Conservation (phyloP, 2,888 invertebrate genomes). For the Platycnemis pennipes region DNA sequence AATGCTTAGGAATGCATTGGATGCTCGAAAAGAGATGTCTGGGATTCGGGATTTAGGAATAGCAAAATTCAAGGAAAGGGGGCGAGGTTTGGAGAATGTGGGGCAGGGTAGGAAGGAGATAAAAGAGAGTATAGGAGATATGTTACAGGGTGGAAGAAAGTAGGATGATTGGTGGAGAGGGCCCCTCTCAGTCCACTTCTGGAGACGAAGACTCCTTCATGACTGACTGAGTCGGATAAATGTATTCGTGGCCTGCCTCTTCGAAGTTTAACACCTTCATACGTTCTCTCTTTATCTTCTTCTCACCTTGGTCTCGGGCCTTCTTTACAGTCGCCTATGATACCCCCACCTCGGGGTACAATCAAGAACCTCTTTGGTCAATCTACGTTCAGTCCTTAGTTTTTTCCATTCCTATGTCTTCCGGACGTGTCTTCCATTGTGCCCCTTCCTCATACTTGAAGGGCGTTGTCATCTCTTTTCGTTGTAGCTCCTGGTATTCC, state of each 20-base stretch:
- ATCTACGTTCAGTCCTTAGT: background rate
- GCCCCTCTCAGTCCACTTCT: constrained; percentile 11
- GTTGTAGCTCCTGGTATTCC: background rate
- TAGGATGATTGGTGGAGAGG: background rate
- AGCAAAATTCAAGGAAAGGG: background rate
- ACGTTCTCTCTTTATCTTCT: constrained; percentile 6
- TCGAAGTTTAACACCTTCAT: constrained; percentile 28
- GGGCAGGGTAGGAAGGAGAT: background rate
- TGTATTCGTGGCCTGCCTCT: constrained; percentile 39
- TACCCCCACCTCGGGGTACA: constrained; percentile 24
- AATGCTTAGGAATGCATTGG: background rate
- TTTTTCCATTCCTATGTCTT: background rate
- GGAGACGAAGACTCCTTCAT: constrained; percentile 28
- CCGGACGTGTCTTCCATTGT: background rate
- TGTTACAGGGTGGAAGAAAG: background rate
- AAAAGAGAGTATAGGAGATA: background rate
- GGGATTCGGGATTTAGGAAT: background rate
- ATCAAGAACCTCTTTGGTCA: constrained; percentile 26
- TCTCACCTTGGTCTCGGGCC: constrained; percentile 5
- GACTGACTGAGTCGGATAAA: constrained; percentile 25
- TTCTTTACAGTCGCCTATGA: constrained; percentile 36
- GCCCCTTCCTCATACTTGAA: background rate
- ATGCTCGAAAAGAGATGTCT: background rate
- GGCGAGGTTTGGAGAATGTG: background rate
- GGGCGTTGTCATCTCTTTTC: background rate